Conservation (phyloP, 2,888 invertebrate species). For the Diaperis boleti region DNA sequence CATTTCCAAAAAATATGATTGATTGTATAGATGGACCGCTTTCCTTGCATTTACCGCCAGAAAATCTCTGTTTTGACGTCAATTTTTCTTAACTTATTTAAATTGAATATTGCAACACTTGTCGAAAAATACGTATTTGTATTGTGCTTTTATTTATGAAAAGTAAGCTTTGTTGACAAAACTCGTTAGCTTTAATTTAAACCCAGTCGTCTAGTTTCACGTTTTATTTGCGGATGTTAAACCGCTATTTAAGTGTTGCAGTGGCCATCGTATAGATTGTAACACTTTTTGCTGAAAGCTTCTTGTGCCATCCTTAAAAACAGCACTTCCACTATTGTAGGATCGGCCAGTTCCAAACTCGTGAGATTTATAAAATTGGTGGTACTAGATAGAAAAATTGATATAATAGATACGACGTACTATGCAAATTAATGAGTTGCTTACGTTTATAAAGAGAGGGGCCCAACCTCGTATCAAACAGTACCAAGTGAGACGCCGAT, state of each 20-base stretch:
- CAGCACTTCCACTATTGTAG: not conserved
- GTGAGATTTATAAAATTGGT: constrained; percentile 16
- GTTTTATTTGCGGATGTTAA: not conserved
- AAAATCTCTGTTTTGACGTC: no score
- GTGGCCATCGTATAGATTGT: no score
- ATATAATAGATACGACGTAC: constrained; percentile 31
- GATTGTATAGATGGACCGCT: no score
- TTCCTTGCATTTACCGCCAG: no score
- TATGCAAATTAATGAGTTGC: constrained; percentile 37
- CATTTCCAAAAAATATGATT: no score
- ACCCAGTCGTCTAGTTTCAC: not conserved
- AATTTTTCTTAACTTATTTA: no score
- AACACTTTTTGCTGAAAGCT: no score
- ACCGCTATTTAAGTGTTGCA: no score
- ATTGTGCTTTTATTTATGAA: no score
- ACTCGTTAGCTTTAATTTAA: constrained; percentile 3
- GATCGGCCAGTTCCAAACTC: not conserved
- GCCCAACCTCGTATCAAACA: constrained; percentile 31
- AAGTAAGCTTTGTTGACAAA: not conserved
- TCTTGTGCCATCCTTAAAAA: no score
- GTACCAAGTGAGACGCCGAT: constrained; percentile 27
- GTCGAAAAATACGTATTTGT: no score
- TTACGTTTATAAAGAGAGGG: constrained; percentile 38
- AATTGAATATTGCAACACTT: no score
- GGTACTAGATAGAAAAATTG: constrained; percentile 24